Evolutionary conservation across 2,113 vertebrate species (phyloP).

Genomic region (Nannospalax galili): DNA sequence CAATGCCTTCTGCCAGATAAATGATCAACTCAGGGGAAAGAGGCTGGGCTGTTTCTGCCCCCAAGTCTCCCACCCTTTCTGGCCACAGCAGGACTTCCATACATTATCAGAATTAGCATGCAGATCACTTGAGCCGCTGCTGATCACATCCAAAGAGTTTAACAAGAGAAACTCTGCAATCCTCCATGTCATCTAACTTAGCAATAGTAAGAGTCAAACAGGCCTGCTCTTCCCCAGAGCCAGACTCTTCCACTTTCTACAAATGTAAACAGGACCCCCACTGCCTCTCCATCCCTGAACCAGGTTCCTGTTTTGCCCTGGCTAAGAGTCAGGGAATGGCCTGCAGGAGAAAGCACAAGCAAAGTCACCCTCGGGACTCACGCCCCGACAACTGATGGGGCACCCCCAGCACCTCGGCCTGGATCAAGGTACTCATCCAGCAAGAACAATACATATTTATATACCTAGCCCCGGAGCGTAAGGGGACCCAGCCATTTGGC

Average conservation of each 20-base stretch:
- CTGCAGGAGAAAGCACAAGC: neutral
- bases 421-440: neutral
- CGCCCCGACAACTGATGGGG: neutral
- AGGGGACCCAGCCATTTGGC: neutral
- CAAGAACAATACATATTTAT: neutral
- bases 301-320: neutral
- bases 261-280: neutral
- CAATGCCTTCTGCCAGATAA: slow-evolving; percentile 49
- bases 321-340: neutral
- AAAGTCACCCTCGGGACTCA: neutral
- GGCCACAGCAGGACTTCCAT: slow-evolving; percentile 9
- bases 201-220: neutral
- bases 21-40: neutral
- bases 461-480: neutral
- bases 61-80: neutral
- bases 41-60: neutral
- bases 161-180: slow-evolving; percentile 53
- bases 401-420: neutral
- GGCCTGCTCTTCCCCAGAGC: neutral
- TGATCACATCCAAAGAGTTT: neutral
- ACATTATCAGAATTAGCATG: neutral
- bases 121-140: slow-evolving; percentile 34
- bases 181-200: slow-evolving; percentile 33
- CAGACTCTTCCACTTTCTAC: neutral
- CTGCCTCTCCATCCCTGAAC: neutral